A percentile compares a stretch with the other conserved stretches of the same genome.
phyloP scores from a whole-genome alignment of 1,140 invertebrate species.

The Palaemon carinicauda region DNA sequence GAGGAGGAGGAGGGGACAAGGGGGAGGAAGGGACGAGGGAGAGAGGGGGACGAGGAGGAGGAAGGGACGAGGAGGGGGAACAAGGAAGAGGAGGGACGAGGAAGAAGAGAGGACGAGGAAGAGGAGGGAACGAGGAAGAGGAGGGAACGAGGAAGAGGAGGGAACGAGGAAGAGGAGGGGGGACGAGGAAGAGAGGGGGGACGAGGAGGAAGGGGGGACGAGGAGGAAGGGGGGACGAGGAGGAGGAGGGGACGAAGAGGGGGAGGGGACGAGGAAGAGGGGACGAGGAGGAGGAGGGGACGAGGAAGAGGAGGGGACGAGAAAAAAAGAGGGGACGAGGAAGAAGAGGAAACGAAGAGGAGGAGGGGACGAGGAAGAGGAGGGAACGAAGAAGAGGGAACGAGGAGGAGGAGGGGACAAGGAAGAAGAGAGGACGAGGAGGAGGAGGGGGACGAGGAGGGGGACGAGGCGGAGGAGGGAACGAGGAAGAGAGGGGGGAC shows the following conservation, averaged over 20 bases:
- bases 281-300: not conserved
- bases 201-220: not conserved
- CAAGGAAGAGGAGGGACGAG: not conserved
- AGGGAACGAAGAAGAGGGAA: too few relatives aligned
- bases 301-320: not conserved
- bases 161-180: not conserved
- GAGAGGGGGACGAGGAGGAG: not conserved
- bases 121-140: not conserved
- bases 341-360: not conserved
- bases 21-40: not conserved
- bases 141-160: not conserved
- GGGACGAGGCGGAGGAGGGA: too few relatives aligned
- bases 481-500: too few relatives aligned
- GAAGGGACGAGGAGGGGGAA: not conserved
- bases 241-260: not conserved
- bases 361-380: not conserved
- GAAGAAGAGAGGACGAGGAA: too few relatives aligned
- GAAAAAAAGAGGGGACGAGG: not conserved
- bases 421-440: too few relatives aligned
- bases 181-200: not conserved
- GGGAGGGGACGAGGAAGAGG: not conserved
- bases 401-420: too few relatives aligned
- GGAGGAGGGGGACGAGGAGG: too few relatives aligned
- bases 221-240: conserved; percentile 8
- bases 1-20: not conserved